These are phyloP conservation scores for Achatina immaculata DNA, from an alignment of 1,140 invertebrate genomes.

Conservation along the genomic window DNA sequence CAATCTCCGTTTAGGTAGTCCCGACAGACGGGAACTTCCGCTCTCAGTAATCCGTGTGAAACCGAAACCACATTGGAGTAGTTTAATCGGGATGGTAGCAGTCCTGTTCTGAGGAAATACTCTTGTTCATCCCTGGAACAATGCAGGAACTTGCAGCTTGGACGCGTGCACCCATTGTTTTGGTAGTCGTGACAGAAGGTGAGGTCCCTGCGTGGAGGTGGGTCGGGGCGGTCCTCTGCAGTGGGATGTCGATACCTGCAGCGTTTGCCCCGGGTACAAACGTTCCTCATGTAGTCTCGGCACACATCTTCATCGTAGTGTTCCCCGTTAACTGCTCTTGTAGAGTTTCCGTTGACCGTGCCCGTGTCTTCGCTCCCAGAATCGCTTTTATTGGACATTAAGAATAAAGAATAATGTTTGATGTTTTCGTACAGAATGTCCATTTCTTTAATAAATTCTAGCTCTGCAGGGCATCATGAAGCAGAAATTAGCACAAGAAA, in stretches of 20 bases:
- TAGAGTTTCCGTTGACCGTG: constrained; percentile 9
- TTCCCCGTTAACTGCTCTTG: constrained; percentile 30
- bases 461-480: too few relatives aligned
- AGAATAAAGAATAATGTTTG: not conserved
- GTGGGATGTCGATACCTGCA: constrained; percentile 77
- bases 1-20: constrained; percentile 84
- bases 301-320: constrained; percentile 71
- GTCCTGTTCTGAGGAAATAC: constrained; percentile 75
- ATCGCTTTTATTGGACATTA: constrained; percentile 68
- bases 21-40: constrained; percentile 79
- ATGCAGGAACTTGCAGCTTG: constrained; percentile 83
- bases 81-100: constrained; percentile 65
- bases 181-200: constrained; percentile 88
- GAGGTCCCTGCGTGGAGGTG: constrained; percentile 65
- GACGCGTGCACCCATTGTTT: constrained; percentile 75
- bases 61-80: constrained; percentile 45
- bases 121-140: constrained; percentile 84
- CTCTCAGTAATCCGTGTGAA: constrained; percentile 54
- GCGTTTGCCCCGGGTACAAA: constrained; percentile 82
- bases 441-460: too few relatives aligned
- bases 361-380: constrained; percentile 58
- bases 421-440: too few relatives aligned
- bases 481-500: too few relatives aligned
- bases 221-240: constrained; percentile 47
- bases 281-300: constrained; percentile 76